Percentiles rank a stretch among this genome's conserved stretches.
Evolutionary conservation across 2,888 invertebrate genomes (phyloP).

Genomic region (Helobdella robusta): DNA sequence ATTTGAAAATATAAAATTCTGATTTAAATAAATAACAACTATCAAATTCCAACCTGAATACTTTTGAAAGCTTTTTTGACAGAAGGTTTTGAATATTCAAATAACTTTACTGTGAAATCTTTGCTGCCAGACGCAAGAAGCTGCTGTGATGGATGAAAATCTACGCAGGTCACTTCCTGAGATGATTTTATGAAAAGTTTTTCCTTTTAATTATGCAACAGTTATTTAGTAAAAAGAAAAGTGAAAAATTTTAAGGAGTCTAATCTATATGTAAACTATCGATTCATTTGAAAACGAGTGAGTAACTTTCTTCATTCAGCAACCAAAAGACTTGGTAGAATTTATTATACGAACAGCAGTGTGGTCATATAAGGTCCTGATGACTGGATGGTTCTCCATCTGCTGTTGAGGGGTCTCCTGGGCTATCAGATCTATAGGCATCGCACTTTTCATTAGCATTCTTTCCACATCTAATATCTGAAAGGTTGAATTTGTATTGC

Average conservation of each 20-base stretch:
- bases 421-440: constrained; percentile 47
- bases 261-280: too few relatives aligned
- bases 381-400: constrained; percentile 87
- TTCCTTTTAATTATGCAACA: neutral
- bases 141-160: constrained; percentile 78
- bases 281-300: neutral
- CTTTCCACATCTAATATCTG: constrained; percentile 94
- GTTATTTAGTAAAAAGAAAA: too few relatives aligned
- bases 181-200: neutral
- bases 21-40: too few relatives aligned
- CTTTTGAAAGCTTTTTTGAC: constrained; percentile 95
- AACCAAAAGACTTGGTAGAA: neutral
- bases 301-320: neutral
- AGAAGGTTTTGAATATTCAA: constrained; percentile 95
- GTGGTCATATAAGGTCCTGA: constrained; percentile 91
- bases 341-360: constrained; percentile 58
- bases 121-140: constrained; percentile 86
- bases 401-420: constrained; percentile 54
- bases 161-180: constrained; percentile 81
- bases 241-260: too few relatives aligned
- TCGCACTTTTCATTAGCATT: constrained; percentile 94
- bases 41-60: too few relatives aligned
- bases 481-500: neutral
- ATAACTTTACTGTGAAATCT: constrained; percentile 87
- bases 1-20: too few relatives aligned